Base-by-base conservation (phyloP, 2,888 invertebrate species). In the Empis livida region DNA sequence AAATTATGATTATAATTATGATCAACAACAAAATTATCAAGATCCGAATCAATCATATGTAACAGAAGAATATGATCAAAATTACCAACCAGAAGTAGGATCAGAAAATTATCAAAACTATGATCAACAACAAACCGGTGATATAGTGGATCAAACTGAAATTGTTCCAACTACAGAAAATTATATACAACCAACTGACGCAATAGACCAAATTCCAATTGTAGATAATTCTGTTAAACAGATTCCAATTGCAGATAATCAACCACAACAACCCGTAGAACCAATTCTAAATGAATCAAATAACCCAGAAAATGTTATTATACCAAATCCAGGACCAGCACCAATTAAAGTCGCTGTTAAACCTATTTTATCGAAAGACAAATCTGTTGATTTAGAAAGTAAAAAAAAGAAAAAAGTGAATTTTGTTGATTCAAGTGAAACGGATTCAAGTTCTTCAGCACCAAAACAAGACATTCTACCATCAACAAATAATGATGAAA, bases 341-440 rank as follows among this genome's bases (percentile, higher is more conserved):
- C 17, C 50, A 49, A 23, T 44, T 40, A 44, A 15, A 15, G 10
- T 14, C 8, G n/a, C 11, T 32, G 27, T 30, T n/a, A 20, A 48
- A 40, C 31, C 57, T 9, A 57, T 57, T 38, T 49, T 57, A 50
- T 49, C 63, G 53, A 63, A 59, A 55, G 67, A 68, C 49, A 60
- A 62, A 51, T 54, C 48, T 47, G 49, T 47, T 46, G 56, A 53
- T 47, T 14, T 47, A 2, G 48, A 54, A 50, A 59, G 58, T 27
- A 68, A 67, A 54, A 67, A 66, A 56, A 68, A 68, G 59, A 68
- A 68, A 56, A 63, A 63, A 56, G 67, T 68, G 52, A 68, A 64
- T 59, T 68, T 68, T 54, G 62, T 66, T 52, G 67, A 67, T 40
- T 45, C 53, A 62, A 68, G 67, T 55, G 65, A 68, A 58, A 65